A percentile compares a stretch with the other conserved stretches of the same genome.
Evolutionary conservation across 2,888 invertebrate species (phyloP).

Genomic region (Bellardia pandia): DNA sequence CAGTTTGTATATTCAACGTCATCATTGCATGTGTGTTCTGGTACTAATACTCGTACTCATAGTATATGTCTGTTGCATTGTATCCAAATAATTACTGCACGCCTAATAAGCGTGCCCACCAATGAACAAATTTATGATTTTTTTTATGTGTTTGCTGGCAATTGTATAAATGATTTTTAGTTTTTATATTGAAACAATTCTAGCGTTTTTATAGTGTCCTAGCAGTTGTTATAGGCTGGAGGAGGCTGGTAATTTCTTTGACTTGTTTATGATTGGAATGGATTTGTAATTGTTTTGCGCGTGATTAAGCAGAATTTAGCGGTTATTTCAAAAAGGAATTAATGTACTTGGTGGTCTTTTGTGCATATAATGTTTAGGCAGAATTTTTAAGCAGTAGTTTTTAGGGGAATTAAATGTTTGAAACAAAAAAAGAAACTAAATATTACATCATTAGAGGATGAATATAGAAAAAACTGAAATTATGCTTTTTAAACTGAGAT

Average conservation of each 20-base stretch:
- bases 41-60: neutral
- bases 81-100: slow-evolving; percentile 73
- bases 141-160: slow-evolving; percentile 22
- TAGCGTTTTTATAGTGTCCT: slow-evolving; percentile 53
- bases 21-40: slow-evolving; percentile 59
- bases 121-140: slow-evolving; percentile 61
- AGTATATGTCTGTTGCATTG: slow-evolving; percentile 15
- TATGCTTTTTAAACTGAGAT: neutral
- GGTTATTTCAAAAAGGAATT: slow-evolving; percentile 52
- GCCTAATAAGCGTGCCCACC: slow-evolving; percentile 80
- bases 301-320: slow-evolving; percentile 74
- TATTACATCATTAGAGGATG: slow-evolving; percentile 19
- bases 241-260: slow-evolving; percentile 68
- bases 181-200: slow-evolving; percentile 59
- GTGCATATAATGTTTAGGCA: neutral
- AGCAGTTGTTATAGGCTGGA: slow-evolving; percentile 64
- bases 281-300: slow-evolving; percentile 70
- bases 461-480: slow-evolving; percentile 4
- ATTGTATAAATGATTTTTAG: slow-evolving; percentile 42
- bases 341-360: slow-evolving; percentile 72
- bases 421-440: neutral
- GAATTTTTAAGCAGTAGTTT: slow-evolving; percentile 23
- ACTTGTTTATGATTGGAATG: slow-evolving; percentile 67
- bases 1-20: slow-evolving; percentile 74
- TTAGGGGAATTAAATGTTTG: slow-evolving; percentile 28